A percentile compares a stretch with the other conserved stretches of the same genome.
phyloP scores from a whole-genome alignment of 2,797 vertebrate genomes.

The Microchirus variegatus region DNA sequence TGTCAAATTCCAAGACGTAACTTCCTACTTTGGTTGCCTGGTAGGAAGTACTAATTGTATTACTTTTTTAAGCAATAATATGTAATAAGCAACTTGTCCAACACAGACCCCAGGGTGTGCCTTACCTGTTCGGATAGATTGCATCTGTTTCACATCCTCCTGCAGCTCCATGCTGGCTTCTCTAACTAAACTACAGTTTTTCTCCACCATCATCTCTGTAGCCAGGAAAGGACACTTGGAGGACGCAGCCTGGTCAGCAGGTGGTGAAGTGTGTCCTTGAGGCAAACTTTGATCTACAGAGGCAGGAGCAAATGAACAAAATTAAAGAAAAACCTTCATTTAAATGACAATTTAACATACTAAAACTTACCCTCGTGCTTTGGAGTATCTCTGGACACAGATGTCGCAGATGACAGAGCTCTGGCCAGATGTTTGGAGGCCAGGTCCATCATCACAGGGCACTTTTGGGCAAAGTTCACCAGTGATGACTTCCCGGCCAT shows the following conservation, averaged over 20 bases:
- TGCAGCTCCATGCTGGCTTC: conserved; percentile 88
- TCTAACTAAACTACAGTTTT: conserved; percentile 84
- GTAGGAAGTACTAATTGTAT: too few relatives aligned
- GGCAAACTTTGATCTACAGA: conserved; percentile 53
- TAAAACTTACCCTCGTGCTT: conserved; percentile 75
- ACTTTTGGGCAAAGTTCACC: conserved; percentile 87
- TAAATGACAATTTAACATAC: background rate
- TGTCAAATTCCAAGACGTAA: too few relatives aligned
- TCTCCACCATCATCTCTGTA: conserved; percentile 89
- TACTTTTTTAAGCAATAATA: too few relatives aligned
- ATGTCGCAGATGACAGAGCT: conserved; percentile 77
- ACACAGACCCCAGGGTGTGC: background rate
- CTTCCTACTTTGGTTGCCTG: too few relatives aligned
- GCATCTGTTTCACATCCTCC: conserved; percentile 88
- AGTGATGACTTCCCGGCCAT: conserved; percentile 84
- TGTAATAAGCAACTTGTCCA: background rate
- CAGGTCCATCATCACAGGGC: conserved; percentile 90
- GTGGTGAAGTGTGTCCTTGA: conserved; percentile 60
- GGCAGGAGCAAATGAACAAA: background rate
- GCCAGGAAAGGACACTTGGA: conserved; percentile 93
- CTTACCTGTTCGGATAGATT: conserved; percentile 79
- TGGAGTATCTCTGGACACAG: conserved; percentile 75
- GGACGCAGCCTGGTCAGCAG: conserved; percentile 67
- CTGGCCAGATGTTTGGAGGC: conserved; percentile 73
- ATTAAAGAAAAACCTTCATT: background rate